These are phyloP conservation scores for Euglossa dilemma DNA, from an alignment of 1,140 invertebrate species.

Conservation along the genomic window DNA sequence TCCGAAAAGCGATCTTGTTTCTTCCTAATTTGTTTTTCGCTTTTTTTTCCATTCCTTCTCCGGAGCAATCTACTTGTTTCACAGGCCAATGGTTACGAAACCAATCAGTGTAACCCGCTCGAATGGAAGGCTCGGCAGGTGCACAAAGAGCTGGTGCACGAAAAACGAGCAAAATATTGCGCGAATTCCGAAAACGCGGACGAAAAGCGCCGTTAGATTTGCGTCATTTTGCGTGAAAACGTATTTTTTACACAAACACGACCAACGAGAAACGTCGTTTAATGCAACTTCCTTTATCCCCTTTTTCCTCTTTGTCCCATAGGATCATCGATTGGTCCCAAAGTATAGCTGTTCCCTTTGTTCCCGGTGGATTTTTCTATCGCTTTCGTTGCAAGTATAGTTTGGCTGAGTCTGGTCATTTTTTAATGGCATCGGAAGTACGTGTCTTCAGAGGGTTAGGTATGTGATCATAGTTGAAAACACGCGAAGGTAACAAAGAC, in stretches of 20 bases:
- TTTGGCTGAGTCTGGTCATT: too few relatives aligned
- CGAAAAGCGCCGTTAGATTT: slow-evolving; percentile 3
- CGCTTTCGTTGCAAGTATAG: too few relatives aligned
- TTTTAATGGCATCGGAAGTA: too few relatives aligned
- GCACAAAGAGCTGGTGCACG: slow-evolving; percentile 57
- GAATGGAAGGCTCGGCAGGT: slow-evolving; percentile 64
- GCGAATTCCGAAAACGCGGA: slow-evolving; percentile 49
- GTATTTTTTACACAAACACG: neutral
- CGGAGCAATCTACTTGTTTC: slow-evolving; percentile 68
- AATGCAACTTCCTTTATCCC: neutral
- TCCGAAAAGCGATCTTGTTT: slow-evolving; percentile 49
- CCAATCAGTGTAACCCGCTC: slow-evolving; percentile 68
- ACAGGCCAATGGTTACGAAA: slow-evolving; percentile 68
- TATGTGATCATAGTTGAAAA: too few relatives aligned
- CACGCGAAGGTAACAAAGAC: too few relatives aligned
- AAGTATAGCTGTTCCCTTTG: too few relatives aligned
- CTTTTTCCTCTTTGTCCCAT: neutral
- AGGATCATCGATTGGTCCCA: neutral
- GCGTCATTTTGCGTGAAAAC: slow-evolving; percentile 36
- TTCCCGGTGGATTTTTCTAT: too few relatives aligned
- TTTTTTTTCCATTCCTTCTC: slow-evolving; percentile 48
- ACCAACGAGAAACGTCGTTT: neutral
- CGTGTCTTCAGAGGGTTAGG: too few relatives aligned
- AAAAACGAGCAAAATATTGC: slow-evolving; percentile 57
- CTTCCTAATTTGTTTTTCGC: slow-evolving; percentile 8